Conservation (phyloP, 2,113 vertebrate genomes). For the Camelus bactrianus region DNA sequence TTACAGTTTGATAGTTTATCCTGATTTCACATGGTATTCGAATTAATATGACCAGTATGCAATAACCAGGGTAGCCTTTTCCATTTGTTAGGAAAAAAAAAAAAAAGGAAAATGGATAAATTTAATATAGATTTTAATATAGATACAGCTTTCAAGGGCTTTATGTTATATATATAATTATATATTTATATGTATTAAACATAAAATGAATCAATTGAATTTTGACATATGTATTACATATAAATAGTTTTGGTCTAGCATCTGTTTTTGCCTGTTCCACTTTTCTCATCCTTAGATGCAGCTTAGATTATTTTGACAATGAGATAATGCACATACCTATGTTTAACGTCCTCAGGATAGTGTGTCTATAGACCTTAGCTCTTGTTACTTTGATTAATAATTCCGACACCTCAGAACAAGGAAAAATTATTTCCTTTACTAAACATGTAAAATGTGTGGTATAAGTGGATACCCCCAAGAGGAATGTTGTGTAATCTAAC, state of each 20-base stretch:
- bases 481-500: not conserved
- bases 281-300: not conserved
- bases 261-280: not conserved
- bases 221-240: not conserved
- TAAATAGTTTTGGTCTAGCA: not conserved
- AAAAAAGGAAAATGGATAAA: not conserved
- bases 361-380: not conserved
- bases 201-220: not conserved
- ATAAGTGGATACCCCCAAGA: not conserved
- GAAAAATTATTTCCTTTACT: not conserved
- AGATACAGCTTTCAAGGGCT: not conserved
- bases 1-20: not conserved
- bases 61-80: not conserved
- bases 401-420: not conserved
- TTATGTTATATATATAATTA: not conserved
- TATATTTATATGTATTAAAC: not conserved
- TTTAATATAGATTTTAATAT: not conserved
- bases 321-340: not conserved
- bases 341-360: not conserved
- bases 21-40: not conserved
- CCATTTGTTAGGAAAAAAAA: not conserved
- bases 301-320: not conserved
- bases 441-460: not conserved
- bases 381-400: constrained; percentile 15
- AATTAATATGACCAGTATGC: not conserved